phyloP scores from a whole-genome alignment of 2,113 vertebrate species.

The Nettapus auritus region DNA sequence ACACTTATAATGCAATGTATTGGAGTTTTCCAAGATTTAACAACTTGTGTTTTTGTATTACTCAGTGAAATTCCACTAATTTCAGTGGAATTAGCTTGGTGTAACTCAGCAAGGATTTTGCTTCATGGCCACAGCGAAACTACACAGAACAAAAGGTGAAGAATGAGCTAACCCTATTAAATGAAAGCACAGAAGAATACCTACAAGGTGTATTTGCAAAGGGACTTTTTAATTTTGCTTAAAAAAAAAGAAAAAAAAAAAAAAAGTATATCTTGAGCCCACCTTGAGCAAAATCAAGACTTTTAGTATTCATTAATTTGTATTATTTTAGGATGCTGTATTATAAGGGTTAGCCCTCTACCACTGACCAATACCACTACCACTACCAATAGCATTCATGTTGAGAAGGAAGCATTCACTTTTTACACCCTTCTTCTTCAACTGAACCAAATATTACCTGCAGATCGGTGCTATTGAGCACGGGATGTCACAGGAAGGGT shows the following conservation, averaged over 20 bases:
- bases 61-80: neutral
- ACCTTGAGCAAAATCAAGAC: neutral
- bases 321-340: neutral
- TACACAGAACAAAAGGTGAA: neutral
- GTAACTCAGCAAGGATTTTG: neutral
- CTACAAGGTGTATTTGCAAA: neutral
- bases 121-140: neutral
- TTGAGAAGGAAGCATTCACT: neutral
- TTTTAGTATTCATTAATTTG: neutral
- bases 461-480: neutral
- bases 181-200: neutral
- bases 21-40: neutral
- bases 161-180: neutral
- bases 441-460: neutral
- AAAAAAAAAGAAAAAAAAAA: no score
- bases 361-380: no score
- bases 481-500: neutral
- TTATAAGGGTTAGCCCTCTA: neutral
- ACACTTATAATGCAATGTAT: no score
- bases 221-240: neutral
- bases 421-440: neutral
- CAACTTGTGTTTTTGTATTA: neutral
- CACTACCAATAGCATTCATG: neutral
- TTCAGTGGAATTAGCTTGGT: neutral
- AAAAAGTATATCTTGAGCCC: neutral